These are phyloP conservation scores for Argynnis bischoffii DNA, from an alignment of 2,888 invertebrate species.

Conservation along the genomic window DNA sequence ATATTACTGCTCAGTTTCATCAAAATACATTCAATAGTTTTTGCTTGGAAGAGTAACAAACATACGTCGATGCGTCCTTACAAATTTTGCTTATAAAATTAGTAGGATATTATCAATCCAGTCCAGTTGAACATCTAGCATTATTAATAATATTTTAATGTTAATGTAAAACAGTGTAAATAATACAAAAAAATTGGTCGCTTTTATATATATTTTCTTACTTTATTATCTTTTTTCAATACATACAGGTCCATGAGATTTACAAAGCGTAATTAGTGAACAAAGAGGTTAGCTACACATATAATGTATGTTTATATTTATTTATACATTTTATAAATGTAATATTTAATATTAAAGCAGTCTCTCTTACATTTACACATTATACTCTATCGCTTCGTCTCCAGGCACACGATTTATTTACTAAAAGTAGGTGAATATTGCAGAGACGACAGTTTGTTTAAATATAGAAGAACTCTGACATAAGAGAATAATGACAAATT, in stretches of 20 bases:
- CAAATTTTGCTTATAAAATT: too few species aligned
- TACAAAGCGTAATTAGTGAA: conserved; percentile 19
- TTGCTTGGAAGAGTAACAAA: background rate
- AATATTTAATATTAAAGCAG: conserved; percentile 50
- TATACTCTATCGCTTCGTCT: conserved; percentile 25
- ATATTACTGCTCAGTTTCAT: too few species aligned
- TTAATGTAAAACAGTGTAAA: background rate
- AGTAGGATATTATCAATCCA: too few species aligned
- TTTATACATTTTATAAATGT: conserved; percentile 72
- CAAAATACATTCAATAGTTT: too few species aligned
- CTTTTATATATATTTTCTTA: conserved; percentile 12
- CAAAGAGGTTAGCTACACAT: conserved; percentile 20
- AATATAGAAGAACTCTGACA: conserved; percentile 6
- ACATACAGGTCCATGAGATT: conserved; percentile 21
- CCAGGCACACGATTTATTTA: conserved; percentile 21
- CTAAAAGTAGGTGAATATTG: background rate
- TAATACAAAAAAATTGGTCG: background rate
- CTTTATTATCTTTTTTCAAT: conserved; percentile 9
- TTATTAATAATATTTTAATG: too few species aligned
- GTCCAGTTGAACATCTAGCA: too few species aligned
- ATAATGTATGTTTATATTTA: conserved; percentile 39
- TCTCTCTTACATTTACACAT: conserved; percentile 37
- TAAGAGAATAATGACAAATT: background rate
- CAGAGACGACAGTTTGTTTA: background rate
- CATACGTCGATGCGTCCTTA: background rate